phyloP scores from a whole-genome alignment of 1,140 invertebrate species.

The Sycophila sp. region DNA sequence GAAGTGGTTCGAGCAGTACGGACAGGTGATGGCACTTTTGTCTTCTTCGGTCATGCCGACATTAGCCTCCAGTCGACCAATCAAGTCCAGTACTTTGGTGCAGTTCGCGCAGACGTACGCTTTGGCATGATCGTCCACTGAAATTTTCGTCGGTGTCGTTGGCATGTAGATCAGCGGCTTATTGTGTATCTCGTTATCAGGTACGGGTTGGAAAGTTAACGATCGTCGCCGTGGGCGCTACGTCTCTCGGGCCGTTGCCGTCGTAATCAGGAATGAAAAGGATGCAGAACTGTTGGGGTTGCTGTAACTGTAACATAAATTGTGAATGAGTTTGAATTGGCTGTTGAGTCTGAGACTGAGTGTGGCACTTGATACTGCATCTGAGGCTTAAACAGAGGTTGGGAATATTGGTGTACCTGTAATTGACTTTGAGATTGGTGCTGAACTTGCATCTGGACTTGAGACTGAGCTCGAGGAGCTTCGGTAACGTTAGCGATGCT shows the following conservation, averaged over 20 bases:
- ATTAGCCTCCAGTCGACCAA: constrained; percentile 24
- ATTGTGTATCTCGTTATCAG: constrained; percentile 24
- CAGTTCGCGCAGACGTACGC: constrained; percentile 21
- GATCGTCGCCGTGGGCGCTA: constrained; percentile 18
- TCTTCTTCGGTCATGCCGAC: constrained; percentile 27
- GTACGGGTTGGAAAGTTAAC: constrained; percentile 35
- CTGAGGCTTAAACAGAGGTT: background rate
- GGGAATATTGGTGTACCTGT: background rate
- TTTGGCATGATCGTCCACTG: background rate
- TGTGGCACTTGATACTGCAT: background rate
- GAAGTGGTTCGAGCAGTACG: constrained; percentile 38
- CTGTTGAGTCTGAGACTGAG: background rate
- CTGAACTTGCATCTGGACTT: background rate
- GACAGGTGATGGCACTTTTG: constrained; percentile 35
- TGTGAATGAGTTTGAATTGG: background rate
- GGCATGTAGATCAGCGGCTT: constrained; percentile 21
- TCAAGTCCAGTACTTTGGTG: constrained; percentile 16
- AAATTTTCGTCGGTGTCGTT: constrained; percentile 23
- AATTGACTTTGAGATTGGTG: background rate
- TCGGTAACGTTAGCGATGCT: background rate
- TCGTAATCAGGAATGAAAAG: constrained; percentile 32
- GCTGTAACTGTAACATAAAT: background rate
- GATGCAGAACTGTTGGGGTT: constrained; percentile 32
- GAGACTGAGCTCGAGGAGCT: background rate
- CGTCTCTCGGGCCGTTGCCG: background rate